Percentiles rank a stretch among this genome's conserved stretches.
These are phyloP conservation scores for Macropus fuliginosus DNA, from an alignment of 2,797 vertebrate genomes.

Conservation along the genomic window DNA sequence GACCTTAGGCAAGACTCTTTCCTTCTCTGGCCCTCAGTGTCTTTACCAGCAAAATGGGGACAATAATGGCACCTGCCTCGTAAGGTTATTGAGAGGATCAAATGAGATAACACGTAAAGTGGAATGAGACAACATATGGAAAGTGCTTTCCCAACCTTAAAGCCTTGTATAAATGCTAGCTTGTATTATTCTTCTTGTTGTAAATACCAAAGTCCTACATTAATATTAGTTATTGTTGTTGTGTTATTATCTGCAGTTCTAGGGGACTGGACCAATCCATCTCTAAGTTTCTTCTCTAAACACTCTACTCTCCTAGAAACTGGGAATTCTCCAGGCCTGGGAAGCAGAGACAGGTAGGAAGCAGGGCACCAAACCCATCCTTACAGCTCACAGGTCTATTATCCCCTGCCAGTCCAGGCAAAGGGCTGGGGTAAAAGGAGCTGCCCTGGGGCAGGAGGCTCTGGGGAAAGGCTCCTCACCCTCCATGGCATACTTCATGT, in stretches of 20 bases:
- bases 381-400: neutral
- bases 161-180: neutral
- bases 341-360: neutral
- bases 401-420: too few species aligned
- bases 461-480: constrained; percentile 86
- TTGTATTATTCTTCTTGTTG: neutral
- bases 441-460: neutral
- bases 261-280: neutral
- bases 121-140: neutral
- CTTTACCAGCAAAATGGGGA: neutral
- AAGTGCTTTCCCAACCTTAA: neutral
- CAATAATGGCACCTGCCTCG: neutral
- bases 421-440: neutral
- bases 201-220: neutral
- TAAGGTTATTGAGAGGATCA: neutral
- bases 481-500: constrained; percentile 99
- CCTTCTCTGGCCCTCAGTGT: neutral
- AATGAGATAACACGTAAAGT: neutral
- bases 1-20: neutral
- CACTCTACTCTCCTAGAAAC: neutral
- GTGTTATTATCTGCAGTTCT: neutral
- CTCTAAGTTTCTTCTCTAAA: neutral
- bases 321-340: neutral
- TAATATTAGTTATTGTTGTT: neutral
- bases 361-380: neutral